Evolutionary conservation across 2,113 vertebrate species (phyloP), one percentile per base, ranked within the genome.

Genomic region (Octodon degus): DNA sequence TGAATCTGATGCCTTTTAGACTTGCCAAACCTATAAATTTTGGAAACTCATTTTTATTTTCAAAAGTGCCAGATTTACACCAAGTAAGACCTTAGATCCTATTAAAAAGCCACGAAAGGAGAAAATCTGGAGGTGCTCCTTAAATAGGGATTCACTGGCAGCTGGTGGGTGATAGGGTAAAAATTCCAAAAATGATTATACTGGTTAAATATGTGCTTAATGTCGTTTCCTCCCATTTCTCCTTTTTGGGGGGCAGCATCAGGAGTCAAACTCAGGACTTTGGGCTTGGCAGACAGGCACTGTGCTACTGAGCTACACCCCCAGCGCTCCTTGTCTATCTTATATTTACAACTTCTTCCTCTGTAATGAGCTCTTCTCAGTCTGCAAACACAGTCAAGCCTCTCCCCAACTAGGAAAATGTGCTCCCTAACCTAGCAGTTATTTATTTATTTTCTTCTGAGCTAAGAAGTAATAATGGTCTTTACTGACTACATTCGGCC

Each of bases 41-140:
- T 93, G 60, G 74, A 90, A 89, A n/a, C 85, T 72, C 24, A 43
- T 17, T 81, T 30, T 94, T 85, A 82, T 90, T 94, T 93, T 60
- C 3, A 37, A 90, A 91, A 93, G 43, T n/a, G 12, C 60, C 47
- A 65, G 79, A 50, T 91, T 91, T 83, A 86, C n/a, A 12, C 53
- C 60, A 93, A n/a, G 60, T 40, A 70, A 65, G 74, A 89, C 84
- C 10, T 93, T 86, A 79, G 22, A 58, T 77, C 50, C 60, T 60
- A 4, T 60, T 87, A 60, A 34, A 84, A 81, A 97, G 89, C 53
- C 16, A 13, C 7, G 11, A 40, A 60, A 82, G 37, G n/a, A 63
- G 62, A 58, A 95, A 84, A 65, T 3, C 76, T 70, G 47, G 68
- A 62, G 62, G 19, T 74, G 1, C 40, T 79, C 50, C 86, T 83